phyloP scores from a whole-genome alignment of 2,888 invertebrate genomes.

The Argyra leucocephala region DNA sequence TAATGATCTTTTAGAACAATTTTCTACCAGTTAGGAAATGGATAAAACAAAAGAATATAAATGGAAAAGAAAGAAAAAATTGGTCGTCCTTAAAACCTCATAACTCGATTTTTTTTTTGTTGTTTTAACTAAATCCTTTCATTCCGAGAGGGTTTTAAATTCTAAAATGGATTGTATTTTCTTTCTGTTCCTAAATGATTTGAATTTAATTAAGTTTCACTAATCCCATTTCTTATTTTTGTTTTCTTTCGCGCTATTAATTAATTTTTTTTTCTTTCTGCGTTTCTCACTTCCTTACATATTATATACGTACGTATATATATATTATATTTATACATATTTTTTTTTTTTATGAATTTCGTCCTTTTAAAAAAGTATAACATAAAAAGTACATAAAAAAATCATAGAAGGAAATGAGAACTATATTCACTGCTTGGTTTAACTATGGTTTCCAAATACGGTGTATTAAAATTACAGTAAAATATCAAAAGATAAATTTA shows the following conservation, averaged over 20 bases:
- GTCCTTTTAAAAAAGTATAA: no score
- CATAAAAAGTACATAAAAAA: no score
- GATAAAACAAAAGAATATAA: no score
- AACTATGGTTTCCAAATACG: not conserved
- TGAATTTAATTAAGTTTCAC: slow-evolving; percentile 1
- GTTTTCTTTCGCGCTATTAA: not conserved
- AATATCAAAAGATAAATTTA: not conserved
- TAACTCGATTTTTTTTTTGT: not conserved
- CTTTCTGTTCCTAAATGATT: not conserved
- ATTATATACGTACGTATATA: no score
- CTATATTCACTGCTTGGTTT: not conserved
- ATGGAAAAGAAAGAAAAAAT: no score
- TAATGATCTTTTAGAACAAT: no score
- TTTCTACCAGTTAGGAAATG: no score
- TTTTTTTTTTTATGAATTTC: no score
- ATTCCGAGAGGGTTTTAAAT: not conserved
- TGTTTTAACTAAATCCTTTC: not conserved
- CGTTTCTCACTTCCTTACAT: not conserved
- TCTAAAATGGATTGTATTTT: not conserved
- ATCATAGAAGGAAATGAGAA: not conserved
- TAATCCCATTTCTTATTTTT: not conserved
- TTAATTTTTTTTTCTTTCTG: not conserved
- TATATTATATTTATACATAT: no score
- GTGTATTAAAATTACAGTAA: not conserved
- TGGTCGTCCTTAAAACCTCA: not conserved